Percentiles rank a stretch among this genome's conserved stretches.
phyloP scores from a whole-genome alignment of 2,113 vertebrate species.

The Myiagra hebetior region DNA sequence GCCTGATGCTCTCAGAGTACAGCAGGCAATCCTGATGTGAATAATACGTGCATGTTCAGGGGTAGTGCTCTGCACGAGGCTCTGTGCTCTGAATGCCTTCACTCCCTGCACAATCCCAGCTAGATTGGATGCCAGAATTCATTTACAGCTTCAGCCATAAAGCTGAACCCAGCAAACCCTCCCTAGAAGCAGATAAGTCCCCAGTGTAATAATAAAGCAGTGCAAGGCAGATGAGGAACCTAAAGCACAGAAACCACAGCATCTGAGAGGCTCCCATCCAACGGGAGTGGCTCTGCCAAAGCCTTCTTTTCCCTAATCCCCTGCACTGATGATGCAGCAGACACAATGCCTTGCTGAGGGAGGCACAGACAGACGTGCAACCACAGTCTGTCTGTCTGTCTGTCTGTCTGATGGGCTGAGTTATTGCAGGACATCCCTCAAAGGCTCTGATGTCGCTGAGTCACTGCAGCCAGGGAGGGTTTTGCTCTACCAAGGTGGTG shows the following conservation, averaged over 20 bases:
- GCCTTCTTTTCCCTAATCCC: neutral
- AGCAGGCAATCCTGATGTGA: neutral
- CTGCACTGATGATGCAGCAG: neutral
- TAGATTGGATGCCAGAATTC: neutral
- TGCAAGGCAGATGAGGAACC: neutral
- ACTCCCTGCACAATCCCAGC: neutral
- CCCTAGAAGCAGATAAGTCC: constrained; percentile 23
- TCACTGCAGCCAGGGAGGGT: neutral
- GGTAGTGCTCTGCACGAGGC: neutral
- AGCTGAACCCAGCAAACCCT: neutral
- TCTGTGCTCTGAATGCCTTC: neutral
- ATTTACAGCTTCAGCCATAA: constrained; percentile 17
- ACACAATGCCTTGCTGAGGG: neutral
- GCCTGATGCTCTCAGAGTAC: neutral
- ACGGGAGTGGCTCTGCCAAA: neutral
- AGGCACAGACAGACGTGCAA: constrained; percentile 16
- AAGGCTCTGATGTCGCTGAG: neutral
- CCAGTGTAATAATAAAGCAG: constrained; percentile 1
- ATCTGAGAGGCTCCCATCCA: neutral
- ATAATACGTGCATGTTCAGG: neutral
- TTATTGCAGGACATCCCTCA: neutral
- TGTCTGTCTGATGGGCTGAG: neutral
- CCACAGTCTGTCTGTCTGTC: neutral
- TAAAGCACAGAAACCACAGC: constrained; percentile 21
- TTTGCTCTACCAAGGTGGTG: neutral